Conservation (phyloP, 2,888 invertebrate species). For the Monoplex corrugatus region DNA sequence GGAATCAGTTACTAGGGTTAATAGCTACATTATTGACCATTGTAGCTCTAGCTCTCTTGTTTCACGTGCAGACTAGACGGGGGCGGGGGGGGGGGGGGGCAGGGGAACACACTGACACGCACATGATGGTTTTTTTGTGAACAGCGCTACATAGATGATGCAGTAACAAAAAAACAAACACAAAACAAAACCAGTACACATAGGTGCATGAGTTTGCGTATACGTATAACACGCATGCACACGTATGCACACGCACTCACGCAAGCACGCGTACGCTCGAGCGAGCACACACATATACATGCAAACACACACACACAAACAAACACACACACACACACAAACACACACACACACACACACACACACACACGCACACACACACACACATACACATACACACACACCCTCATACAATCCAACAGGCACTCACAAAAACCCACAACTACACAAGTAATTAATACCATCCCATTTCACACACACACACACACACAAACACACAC, state of each 20-base stretch:
- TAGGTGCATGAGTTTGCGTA: not conserved
- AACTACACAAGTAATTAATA: not conserved
- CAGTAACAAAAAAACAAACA: not conserved
- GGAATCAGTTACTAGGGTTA: no score
- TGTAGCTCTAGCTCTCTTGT: no score
- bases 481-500: not conserved
- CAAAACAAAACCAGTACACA: no score
- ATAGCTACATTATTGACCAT: no score
- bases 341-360: conserved; percentile 11
- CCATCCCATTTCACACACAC: not conserved
- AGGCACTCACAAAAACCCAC: not conserved
- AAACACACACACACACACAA: conserved; percentile 1
- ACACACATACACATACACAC: conserved; percentile 36
- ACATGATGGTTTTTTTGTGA: not conserved
- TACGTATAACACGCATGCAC: conserved; percentile 1
- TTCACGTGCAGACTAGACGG: no score
- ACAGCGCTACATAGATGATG: not conserved
- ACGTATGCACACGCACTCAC: conserved; percentile 9
- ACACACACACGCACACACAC: conserved; percentile 19
- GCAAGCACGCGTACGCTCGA: not conserved
- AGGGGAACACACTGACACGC: no score
- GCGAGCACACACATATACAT: not conserved
- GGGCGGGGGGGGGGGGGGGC: no score
- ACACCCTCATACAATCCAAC: not conserved
- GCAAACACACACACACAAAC: not conserved